Conservation (phyloP, 2,113 vertebrate species). For the Prinia subflava region DNA sequence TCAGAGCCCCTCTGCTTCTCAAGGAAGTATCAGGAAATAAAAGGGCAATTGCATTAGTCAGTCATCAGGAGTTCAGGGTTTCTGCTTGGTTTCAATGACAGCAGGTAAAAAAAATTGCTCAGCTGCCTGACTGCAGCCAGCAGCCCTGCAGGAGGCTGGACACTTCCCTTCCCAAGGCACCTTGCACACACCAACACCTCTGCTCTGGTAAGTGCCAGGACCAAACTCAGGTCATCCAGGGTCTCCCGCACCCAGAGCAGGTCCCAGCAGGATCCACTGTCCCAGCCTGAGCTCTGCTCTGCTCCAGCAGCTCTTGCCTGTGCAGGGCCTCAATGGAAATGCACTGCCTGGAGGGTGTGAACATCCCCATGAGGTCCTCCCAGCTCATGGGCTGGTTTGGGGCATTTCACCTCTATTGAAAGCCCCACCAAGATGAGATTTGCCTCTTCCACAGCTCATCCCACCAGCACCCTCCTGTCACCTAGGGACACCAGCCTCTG, state of each 20-base stretch:
- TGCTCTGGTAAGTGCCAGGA: neutral
- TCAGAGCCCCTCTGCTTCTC: neutral
- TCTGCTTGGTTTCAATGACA: slow-evolving; percentile 40
- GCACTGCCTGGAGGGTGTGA: neutral
- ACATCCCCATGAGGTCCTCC: fast-evolving
- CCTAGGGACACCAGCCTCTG: neutral
- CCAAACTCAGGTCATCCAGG: neutral
- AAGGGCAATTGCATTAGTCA: slow-evolving; percentile 56
- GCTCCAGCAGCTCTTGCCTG: neutral
- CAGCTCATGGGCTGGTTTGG: fast-evolving
- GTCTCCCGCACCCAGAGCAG: neutral
- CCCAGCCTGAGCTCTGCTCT: neutral
- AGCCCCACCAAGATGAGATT: neutral
- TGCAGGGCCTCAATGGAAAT: neutral
- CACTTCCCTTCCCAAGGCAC: neutral
- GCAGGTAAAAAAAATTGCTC: neutral
- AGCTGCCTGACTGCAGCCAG: neutral
- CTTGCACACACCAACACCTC: neutral
- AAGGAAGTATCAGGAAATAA: slow-evolving; percentile 44
- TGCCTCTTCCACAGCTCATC: neutral
- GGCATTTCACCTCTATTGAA: neutral
- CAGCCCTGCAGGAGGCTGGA: neutral
- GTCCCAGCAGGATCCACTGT: neutral
- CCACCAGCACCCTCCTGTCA: neutral
- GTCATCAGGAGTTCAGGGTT: slow-evolving; percentile 1